phyloP scores from a whole-genome alignment of 35 echinoderm and acorn worm species.

The Lytechinus pictus region DNA sequence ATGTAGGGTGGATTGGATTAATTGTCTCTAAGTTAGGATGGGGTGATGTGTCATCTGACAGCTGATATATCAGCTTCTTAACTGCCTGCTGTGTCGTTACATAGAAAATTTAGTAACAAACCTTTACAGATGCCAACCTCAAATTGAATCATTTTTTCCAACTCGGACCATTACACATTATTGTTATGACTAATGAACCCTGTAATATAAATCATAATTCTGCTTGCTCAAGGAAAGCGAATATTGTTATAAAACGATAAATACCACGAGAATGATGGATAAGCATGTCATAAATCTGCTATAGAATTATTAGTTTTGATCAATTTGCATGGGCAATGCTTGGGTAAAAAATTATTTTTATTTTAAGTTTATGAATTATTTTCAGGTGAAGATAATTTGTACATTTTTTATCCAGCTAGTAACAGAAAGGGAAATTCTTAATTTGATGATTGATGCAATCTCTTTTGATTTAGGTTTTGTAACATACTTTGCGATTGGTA shows the following conservation, averaged over 20 bases:
- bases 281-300: background rate
- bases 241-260: background rate
- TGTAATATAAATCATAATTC: background rate
- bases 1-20: background rate
- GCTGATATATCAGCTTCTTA: background rate
- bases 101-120: background rate
- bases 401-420: too few relatives aligned
- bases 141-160: background rate
- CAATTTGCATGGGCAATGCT: background rate
- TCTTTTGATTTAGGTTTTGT: too few relatives aligned
- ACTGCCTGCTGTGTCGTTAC: background rate
- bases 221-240: background rate
- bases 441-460: too few relatives aligned
- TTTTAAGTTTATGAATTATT: background rate
- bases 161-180: slow-evolving; percentile 1
- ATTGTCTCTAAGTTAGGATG: background rate
- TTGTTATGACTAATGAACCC: background rate
- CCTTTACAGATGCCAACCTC: background rate
- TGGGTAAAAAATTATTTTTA: background rate
- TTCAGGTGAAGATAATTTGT: too few relatives aligned
- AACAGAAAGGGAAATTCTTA: too few relatives aligned
- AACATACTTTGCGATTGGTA: too few relatives aligned
- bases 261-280: background rate
- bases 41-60: background rate
- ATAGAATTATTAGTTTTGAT: background rate